Base-by-base conservation (phyloP, 2,797 vertebrate species). In the Artibeus lituratus region DNA sequence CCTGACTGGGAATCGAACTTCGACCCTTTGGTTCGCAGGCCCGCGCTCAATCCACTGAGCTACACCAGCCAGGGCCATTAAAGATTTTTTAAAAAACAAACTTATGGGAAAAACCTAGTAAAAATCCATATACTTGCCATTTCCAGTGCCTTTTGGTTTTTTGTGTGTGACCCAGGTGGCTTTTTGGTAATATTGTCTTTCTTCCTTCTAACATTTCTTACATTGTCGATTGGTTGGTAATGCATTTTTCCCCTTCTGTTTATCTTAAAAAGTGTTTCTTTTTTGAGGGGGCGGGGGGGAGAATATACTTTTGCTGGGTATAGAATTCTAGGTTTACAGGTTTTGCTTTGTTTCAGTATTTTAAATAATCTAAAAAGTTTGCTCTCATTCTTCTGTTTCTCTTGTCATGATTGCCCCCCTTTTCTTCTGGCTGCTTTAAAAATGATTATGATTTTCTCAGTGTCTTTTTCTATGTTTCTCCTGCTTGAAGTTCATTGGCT, bases 161-260 rank as follows among this genome's bases (percentile, higher is more conserved):
- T 69, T 87, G 83, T 67, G 19, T 82, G 53, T 90, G 53, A 82
- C 89, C 39, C 55, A 78, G 62, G 78, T 77, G 94, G 87, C 51
- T 49, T 92, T 92, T 78, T 92, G 62, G 32, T 94, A 73, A 87
- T 21, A 91, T 73, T 83, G 90, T 91, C 39, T 82, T 83, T 81
- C 47, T 94, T 37, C 59, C 77, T 92, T 87, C 44, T 87, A 57
- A 35, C 44, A 69, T 87, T 90, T 94, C 53, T 91, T 87, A 8
- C 83, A 67, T 78, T 94, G 39, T n/a, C 70, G 92, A 51, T 77
- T 87, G 55, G 47, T 84, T 92, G 53, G 39, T 57, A 62, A 83
- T 87, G 14, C 47, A 67, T 72, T 78, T 74, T 70, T 70, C 76
- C 24, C 22, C 49, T 87, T 81, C 84, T 53, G 12, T 92, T 90